Evolutionary conservation across 1,140 invertebrate species (phyloP).

Genomic region (Helicoverpa armigera): DNA sequence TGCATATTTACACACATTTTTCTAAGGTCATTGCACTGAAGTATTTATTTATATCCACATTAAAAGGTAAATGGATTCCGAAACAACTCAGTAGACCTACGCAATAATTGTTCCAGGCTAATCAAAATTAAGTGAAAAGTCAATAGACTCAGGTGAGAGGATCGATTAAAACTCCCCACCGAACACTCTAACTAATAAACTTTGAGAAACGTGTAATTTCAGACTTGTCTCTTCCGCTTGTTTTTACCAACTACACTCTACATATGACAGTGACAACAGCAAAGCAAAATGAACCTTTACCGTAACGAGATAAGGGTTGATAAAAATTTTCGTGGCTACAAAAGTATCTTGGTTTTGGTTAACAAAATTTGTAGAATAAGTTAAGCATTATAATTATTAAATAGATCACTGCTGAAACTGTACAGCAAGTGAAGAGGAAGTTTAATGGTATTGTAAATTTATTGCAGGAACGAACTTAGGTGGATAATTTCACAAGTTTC

Average conservation of each 20-base stretch:
- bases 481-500: slow-evolving; percentile 21
- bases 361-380: slow-evolving; percentile 46
- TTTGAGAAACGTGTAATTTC: slow-evolving; percentile 38
- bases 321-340: background rate
- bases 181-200: slow-evolving; percentile 43
- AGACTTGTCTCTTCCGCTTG: slow-evolving; percentile 36
- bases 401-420: slow-evolving; percentile 40
- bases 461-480: slow-evolving; percentile 19
- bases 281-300: background rate
- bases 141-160: slow-evolving; percentile 35
- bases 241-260: background rate
- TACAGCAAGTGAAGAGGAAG: slow-evolving; percentile 19
- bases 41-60: no score
- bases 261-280: background rate
- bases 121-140: slow-evolving; percentile 38
- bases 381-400: slow-evolving; percentile 45
- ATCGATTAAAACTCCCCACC: slow-evolving; percentile 34
- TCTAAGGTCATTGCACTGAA: no score
- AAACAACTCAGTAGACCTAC: no score
- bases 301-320: background rate
- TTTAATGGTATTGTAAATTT: slow-evolving; percentile 42
- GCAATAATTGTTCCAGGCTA: slow-evolving; percentile 1
- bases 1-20: no score
- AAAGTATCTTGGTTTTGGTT: slow-evolving; percentile 9
- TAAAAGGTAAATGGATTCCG: background rate